A percentile compares a stretch with the other conserved stretches of the same genome.
These are phyloP conservation scores for Protodeltote pygarga DNA, from an alignment of 2,888 invertebrate genomes.

Conservation along the genomic window DNA sequence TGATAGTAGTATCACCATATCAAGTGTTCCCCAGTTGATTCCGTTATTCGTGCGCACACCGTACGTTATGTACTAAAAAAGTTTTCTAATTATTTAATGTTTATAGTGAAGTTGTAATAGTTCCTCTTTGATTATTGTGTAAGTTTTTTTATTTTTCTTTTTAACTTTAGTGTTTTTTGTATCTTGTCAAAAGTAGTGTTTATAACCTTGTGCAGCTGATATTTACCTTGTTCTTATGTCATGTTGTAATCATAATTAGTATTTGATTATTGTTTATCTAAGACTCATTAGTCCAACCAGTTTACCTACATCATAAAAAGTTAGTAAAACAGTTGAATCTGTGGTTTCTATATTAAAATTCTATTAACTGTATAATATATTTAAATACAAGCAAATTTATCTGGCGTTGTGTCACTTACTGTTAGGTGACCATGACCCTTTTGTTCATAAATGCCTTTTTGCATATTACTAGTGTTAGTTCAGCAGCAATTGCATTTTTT, in stretches of 20 bases:
- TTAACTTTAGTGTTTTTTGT: constrained; percentile 50
- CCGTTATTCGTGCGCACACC: constrained; percentile 50
- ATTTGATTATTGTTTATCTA: constrained; percentile 14
- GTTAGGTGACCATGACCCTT: too few species aligned
- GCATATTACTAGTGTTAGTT: too few species aligned
- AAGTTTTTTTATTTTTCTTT: constrained; percentile 40
- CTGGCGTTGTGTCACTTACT: too few species aligned
- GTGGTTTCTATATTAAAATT: too few species aligned
- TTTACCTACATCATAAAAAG: too few species aligned
- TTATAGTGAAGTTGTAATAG: constrained; percentile 41
- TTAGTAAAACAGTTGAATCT: too few species aligned
- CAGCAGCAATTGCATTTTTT: too few species aligned
- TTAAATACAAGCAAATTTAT: too few species aligned
- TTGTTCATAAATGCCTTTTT: too few species aligned
- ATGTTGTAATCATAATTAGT: constrained; percentile 8
- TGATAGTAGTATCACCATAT: constrained; percentile 71
- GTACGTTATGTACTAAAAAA: constrained; percentile 47
- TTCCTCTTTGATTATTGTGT: constrained; percentile 41
- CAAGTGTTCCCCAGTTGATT: constrained; percentile 58
- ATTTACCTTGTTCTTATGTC: constrained; percentile 19
- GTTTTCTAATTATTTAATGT: constrained; percentile 48
- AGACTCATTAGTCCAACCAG: constrained; percentile 4
- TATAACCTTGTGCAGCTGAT: constrained; percentile 37
- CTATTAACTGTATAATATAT: too few species aligned
- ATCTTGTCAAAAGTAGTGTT: constrained; percentile 29